Evolutionary conservation across 35 echinoderm and acorn worm genomes (phyloP), one percentile per base, ranked within the genome.

Genomic region (Apostichopus californicus): DNA sequence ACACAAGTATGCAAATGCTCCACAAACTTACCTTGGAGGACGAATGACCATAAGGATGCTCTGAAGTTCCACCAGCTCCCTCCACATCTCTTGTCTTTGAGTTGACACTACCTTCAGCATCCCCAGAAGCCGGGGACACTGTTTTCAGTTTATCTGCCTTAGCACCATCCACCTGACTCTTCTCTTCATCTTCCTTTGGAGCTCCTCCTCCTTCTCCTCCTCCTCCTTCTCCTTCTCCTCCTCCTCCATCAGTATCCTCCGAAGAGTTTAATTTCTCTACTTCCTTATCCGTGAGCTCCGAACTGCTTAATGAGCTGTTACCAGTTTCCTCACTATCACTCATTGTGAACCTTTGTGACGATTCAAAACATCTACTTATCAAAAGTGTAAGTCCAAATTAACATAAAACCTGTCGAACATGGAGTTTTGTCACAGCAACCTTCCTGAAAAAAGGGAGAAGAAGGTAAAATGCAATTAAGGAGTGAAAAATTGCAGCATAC

Each of bases 11-110:
- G 68, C 68, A 72, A 72, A 72, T 6, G 4, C 0, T 72, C 68
- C 68, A 72, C 68, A 72, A 72, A 72, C 68, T 72, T 72, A 72
- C 68, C 68, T 72, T 72, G 68, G 68, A 72, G 68, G 68, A 72
- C 68, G 68, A 72, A 72, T 72, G 68, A 72, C 34, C 34, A 46
- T 46, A 46, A 46, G 34, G 34, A 46, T 46, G 34, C 34, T 46
- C 34, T 46, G 21, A 79, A 79, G 77, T 79, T 0, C 77, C 77
- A 79, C 21, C 77, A 79, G 17, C 21, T 4, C 77, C 77, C 21
- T 14, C 14, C 14, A 79, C 77, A 79, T 14, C 77, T 79, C 4
- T 79, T 79, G 6, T 14, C 21, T 79, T 79, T 21, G 77, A 79
- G 21, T 22, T 79, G 21, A 14, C 21, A 79, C 77, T 22, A 79